Base-by-base conservation (phyloP, 2,113 vertebrate genomes). In the Calyptommatus sinebrachiatus region DNA sequence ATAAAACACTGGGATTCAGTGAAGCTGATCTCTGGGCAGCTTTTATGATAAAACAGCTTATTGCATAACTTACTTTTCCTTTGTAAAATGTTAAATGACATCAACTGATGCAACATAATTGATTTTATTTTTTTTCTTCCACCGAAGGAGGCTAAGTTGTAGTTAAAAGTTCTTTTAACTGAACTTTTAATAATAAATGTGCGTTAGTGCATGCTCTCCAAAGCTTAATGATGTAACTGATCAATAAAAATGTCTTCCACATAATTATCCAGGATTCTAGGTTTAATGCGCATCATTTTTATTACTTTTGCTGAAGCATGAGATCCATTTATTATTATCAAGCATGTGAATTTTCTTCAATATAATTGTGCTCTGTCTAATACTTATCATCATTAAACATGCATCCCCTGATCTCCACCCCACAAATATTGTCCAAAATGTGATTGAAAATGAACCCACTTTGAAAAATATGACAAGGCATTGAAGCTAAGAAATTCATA, bases 251-350 rank as follows among this genome's bases (percentile, higher is more conserved):
- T 14, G 20, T 80, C 75, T 41, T 53, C 2, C 46, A 83, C 22
- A 41, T 10, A 83, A 78, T 79, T 74, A 71, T 24, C 26, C 48
- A 48, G 50, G 6, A 82, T 68, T 24, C 79, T 70, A 71, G 46
- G 69, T 76, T 76, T 48, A 12, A 18, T 41, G 46, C 41, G 76
- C 78, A 68, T 66, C 60, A 61, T 90, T 83, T 35, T 74, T 26
- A 79, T 87, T 83, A 21, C 28, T 82, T 85, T 80, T 71, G 22
- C 75, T 74, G 63, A 74, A 86, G 76, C 83, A 28, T 28, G n/a
- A 48, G 83, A 50, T 71, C 75, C n/a, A 50, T 31, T 80, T 65
- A 66, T 73, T 61, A 20, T 35, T 48, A 71, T 57, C 16, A 18
- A 74, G 65, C 31, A 77, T 61, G 35, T 78, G 28, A 85, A 72